phyloP scores from a whole-genome alignment of 2,797 vertebrate species.

The Stomatorhinus walkeri region DNA sequence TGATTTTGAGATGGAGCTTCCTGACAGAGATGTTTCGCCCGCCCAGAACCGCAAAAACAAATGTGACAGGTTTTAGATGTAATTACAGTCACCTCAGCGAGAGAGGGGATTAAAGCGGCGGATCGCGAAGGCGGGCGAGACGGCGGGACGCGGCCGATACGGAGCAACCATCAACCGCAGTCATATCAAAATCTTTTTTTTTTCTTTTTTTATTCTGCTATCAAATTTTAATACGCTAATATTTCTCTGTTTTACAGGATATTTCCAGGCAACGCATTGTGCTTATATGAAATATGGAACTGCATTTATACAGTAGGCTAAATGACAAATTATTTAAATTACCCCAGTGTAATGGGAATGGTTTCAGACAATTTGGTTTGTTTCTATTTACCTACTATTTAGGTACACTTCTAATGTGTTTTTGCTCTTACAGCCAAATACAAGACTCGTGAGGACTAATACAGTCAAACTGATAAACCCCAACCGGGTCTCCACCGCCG shows the following conservation, averaged over 20 bases:
- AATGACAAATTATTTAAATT: background rate
- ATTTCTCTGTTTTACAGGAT: background rate
- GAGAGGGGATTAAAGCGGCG: slow-evolving; percentile 49
- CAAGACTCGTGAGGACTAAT: background rate
- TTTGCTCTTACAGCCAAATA: background rate
- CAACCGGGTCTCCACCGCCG: background rate
- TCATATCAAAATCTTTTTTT: background rate
- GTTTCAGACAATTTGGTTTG: background rate
- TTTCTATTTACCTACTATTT: background rate
- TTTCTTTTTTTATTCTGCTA: background rate
- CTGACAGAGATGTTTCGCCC: slow-evolving; percentile 76
- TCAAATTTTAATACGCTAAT: background rate
- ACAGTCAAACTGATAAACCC: background rate
- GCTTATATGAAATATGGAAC: background rate
- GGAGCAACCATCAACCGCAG: background rate
- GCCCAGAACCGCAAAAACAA: slow-evolving; percentile 42
- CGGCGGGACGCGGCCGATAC: slow-evolving; percentile 23
- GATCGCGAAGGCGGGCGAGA: slow-evolving; percentile 40
- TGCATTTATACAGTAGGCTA: background rate
- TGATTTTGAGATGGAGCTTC: slow-evolving; percentile 63
- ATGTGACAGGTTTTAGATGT: slow-evolving; percentile 58
- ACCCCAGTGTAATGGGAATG: background rate
- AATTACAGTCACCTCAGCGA: slow-evolving; percentile 52
- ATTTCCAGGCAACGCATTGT: background rate
- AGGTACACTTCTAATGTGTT: background rate